A percentile compares a stretch with the other conserved stretches of the same genome.
Evolutionary conservation across 2,113 vertebrate species (phyloP).

Genomic region (Herpailurus yagouaroundi): DNA sequence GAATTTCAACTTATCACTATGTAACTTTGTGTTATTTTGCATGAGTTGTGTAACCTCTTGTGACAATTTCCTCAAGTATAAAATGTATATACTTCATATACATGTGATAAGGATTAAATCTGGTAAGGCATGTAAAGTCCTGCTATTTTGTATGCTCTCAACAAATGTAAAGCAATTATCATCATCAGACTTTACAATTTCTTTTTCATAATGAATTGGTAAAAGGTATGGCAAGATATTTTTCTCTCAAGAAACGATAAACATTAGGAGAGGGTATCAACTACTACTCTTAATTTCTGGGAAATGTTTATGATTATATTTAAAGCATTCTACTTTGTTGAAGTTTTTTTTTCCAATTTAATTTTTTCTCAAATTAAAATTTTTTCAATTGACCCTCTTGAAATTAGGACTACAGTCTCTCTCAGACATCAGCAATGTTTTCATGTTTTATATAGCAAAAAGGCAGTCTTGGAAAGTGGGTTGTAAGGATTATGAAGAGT

Average conservation of each 20-base stretch:
- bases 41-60: not conserved
- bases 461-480: not conserved
- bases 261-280: not conserved
- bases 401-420: not conserved
- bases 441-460: not conserved
- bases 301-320: not conserved
- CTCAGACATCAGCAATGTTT: not conserved
- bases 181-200: not conserved
- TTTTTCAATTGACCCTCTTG: constrained; percentile 5
- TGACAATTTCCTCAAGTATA: not conserved
- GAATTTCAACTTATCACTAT: not conserved
- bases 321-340: not conserved
- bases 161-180: not conserved
- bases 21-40: not conserved
- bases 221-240: not conserved
- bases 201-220: not conserved
- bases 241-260: constrained; percentile 43
- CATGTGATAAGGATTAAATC: not conserved
- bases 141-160: not conserved
- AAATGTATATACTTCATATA: not conserved
- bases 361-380: not conserved
- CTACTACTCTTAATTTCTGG: constrained; percentile 2
- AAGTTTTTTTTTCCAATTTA: not conserved
- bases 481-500: not conserved
- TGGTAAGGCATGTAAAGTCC: not conserved